phyloP scores from a whole-genome alignment of 1,140 invertebrate species.

The Zaprionus vittiger region DNA sequence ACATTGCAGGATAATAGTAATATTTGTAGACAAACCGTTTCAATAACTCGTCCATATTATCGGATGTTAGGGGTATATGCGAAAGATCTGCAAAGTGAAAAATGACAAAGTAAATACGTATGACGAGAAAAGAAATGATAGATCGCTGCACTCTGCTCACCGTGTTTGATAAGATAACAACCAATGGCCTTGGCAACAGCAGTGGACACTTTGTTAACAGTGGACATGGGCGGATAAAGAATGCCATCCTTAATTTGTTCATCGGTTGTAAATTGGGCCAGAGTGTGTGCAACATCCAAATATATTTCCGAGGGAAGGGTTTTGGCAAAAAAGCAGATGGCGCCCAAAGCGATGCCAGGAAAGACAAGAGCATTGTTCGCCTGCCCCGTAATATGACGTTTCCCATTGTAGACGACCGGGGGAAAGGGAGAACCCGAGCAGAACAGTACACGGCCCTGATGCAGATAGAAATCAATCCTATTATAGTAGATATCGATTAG shows the following conservation, averaged over 20 bases:
- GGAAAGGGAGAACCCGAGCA: slow-evolving; percentile 97
- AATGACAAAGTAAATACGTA: neutral
- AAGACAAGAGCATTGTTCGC: slow-evolving; percentile 99
- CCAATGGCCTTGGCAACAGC: slow-evolving; percentile 94
- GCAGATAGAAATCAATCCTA: too few species aligned
- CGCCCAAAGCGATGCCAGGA: slow-evolving; percentile 95
- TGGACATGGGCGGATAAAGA: slow-evolving; percentile 95
- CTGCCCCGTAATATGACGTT: slow-evolving; percentile 93
- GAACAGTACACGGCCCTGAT: slow-evolving; percentile 85
- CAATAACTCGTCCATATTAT: slow-evolving; percentile 25
- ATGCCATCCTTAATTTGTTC: slow-evolving; percentile 92
- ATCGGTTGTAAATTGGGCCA: slow-evolving; percentile 92
- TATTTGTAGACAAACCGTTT: slow-evolving; percentile 2
- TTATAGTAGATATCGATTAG: too few species aligned
- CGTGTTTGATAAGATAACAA: slow-evolving; percentile 91
- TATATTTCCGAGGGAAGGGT: slow-evolving; percentile 95
- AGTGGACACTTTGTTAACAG: slow-evolving; percentile 94
- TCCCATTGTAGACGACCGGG: slow-evolving; percentile 91
- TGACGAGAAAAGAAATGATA: neutral
- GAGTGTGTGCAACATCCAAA: slow-evolving; percentile 92
- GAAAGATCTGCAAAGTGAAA: slow-evolving; percentile 26
- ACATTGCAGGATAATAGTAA: slow-evolving; percentile 26
- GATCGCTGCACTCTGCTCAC: slow-evolving; percentile 16
- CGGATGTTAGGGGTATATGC: slow-evolving; percentile 4
- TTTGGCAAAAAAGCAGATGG: slow-evolving; percentile 90